phyloP scores from a whole-genome alignment of 1,140 invertebrate genomes.

The Pseudobourletiella spinata region DNA sequence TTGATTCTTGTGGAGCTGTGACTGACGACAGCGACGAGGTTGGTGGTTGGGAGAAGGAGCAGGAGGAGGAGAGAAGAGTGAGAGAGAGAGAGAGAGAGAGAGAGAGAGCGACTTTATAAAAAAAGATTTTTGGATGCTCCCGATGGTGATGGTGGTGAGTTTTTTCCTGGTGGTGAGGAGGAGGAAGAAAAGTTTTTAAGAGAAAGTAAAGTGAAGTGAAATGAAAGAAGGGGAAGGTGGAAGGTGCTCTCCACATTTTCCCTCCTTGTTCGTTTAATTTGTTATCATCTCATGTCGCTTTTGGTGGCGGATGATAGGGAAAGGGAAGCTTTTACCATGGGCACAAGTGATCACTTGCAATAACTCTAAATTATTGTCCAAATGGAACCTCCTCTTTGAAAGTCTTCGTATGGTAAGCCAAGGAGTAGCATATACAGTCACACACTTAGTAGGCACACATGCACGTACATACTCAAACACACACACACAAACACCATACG shows the following conservation, averaged over 20 bases:
- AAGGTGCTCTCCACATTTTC: neutral
- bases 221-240: neutral
- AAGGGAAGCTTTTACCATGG: constrained; percentile 12
- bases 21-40: too few relatives aligned
- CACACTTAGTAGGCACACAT: neutral
- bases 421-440: neutral
- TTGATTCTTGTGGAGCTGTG: neutral
- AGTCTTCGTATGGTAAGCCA: neutral
- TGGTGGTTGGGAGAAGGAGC: too few relatives aligned
- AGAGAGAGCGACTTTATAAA: neutral
- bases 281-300: constrained; percentile 17
- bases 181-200: neutral
- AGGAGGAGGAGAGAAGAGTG: too few relatives aligned
- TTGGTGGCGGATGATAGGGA: constrained; percentile 6
- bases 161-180: neutral
- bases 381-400: constrained; percentile 11
- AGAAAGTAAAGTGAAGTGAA: neutral
- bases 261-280: constrained; percentile 22
- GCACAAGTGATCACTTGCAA: constrained; percentile 26
- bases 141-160: neutral
- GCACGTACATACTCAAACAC: neutral
- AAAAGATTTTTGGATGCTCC: neutral
- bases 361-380: constrained; percentile 34
- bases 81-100: neutral
- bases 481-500: too few relatives aligned